These are phyloP conservation scores for Phymastichus coffea DNA, from an alignment of 1,140 invertebrate genomes.

Conservation along the genomic window DNA sequence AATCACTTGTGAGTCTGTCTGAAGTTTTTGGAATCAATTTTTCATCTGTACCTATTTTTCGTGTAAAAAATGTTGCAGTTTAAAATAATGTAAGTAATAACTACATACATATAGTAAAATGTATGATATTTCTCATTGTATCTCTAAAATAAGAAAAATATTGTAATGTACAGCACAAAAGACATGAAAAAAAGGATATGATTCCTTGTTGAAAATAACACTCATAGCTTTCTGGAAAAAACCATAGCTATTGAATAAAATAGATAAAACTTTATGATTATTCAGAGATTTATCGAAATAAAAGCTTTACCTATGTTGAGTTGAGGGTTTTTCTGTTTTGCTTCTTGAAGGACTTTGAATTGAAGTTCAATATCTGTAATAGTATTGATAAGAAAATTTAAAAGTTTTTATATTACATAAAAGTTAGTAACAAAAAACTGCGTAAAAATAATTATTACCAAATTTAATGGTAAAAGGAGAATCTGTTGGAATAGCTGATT, in stretches of 20 bases:
- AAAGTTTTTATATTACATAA: no score
- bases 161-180: slow-evolving; percentile 40
- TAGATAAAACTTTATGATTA: neutral
- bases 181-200: slow-evolving; percentile 55
- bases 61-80: slow-evolving; percentile 38
- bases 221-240: slow-evolving; percentile 51
- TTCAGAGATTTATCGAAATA: neutral
- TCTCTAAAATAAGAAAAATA: no score
- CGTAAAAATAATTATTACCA: slow-evolving; percentile 45
- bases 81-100: no score
- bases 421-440: neutral
- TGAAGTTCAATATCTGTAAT: slow-evolving; percentile 53
- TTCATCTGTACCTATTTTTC: slow-evolving; percentile 49
- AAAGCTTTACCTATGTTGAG: slow-evolving; percentile 45
- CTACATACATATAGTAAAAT: no score
- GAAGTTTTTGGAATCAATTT: slow-evolving; percentile 58
- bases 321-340: slow-evolving; percentile 38
- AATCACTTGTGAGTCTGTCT: slow-evolving; percentile 56
- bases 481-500: slow-evolving; percentile 35
- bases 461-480: slow-evolving; percentile 41
- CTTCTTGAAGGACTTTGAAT: slow-evolving; percentile 46
- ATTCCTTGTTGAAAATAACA: slow-evolving; percentile 43
- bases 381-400: slow-evolving; percentile 24
- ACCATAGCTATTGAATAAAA: slow-evolving; percentile 37
- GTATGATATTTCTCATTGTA: no score